Conservation (phyloP, 2,888 invertebrate genomes). For the Diadegma fenestrale region DNA sequence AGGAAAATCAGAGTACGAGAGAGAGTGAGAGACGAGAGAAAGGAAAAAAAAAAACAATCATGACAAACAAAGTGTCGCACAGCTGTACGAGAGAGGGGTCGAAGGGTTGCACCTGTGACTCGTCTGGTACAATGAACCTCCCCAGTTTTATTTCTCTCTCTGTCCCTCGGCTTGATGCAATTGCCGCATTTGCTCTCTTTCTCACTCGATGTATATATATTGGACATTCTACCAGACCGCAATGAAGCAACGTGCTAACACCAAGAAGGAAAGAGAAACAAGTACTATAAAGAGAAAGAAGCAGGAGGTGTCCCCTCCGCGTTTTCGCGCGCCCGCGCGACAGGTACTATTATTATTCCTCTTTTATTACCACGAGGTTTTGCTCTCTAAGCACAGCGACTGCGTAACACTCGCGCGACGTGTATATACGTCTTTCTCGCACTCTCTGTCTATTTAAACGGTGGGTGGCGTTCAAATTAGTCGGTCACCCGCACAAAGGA, state of each 20-base stretch:
- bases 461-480: constrained; percentile 69
- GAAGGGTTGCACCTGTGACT: constrained; percentile 62
- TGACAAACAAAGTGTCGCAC: constrained; percentile 45
- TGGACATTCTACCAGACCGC: constrained; percentile 68
- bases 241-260: constrained; percentile 59
- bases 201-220: constrained; percentile 16
- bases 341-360: constrained; percentile 77
- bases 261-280: constrained; percentile 13
- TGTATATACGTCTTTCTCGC: constrained; percentile 18
- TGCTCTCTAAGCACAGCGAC: constrained; percentile 49
- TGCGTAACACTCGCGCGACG: constrained; percentile 34
- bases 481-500: constrained; percentile 69
- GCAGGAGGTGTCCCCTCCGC: constrained; percentile 38
- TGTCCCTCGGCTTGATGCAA: background rate
- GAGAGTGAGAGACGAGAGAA: constrained; percentile 8
- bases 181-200: constrained; percentile 6
- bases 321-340: constrained; percentile 63
- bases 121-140: constrained; percentile 52
- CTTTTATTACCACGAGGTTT: constrained; percentile 72
- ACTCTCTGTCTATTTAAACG: constrained; percentile 49
- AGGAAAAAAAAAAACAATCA: constrained; percentile 35
- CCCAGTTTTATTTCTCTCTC: constrained; percentile 32
- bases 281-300: constrained; percentile 25
- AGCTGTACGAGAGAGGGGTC: constrained; percentile 37
- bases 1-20: constrained; percentile 19